These are phyloP conservation scores for Myiotriccus ornatus DNA, from an alignment of 2,797 vertebrate genomes.

Conservation along the genomic window DNA sequence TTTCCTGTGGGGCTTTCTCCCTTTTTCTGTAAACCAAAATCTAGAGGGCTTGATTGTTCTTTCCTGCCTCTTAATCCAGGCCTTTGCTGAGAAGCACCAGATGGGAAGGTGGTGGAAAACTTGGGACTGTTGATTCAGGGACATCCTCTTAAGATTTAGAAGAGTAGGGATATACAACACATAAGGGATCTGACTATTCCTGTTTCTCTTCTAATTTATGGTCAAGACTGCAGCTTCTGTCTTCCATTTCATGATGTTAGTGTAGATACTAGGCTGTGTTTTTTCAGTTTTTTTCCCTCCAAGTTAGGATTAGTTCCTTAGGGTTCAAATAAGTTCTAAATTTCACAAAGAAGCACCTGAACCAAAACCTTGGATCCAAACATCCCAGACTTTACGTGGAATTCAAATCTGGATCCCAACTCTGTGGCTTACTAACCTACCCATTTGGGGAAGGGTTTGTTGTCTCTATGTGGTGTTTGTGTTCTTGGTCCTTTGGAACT, in stretches of 20 bases:
- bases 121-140: constrained; percentile 30
- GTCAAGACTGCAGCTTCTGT: constrained; percentile 66
- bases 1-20: constrained; percentile 3
- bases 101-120: not conserved
- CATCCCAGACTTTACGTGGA: constrained; percentile 41
- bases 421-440: constrained; percentile 62
- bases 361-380: constrained; percentile 63
- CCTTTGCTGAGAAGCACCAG: constrained; percentile 57
- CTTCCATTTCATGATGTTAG: constrained; percentile 62
- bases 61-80: constrained; percentile 57
- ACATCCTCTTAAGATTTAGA: constrained; percentile 14
- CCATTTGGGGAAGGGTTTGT: constrained; percentile 32
- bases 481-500: constrained; percentile 65
- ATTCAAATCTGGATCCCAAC: constrained; percentile 55
- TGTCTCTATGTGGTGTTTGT: constrained; percentile 56
- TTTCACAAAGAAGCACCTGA: constrained; percentile 64
- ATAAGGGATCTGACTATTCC: constrained; percentile 35
- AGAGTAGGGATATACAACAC: not conserved
- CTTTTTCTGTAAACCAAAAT: constrained; percentile 27
- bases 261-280: constrained; percentile 40
- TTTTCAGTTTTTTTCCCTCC: constrained; percentile 34
- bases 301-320: constrained; percentile 44
- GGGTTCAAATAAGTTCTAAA: constrained; percentile 48
- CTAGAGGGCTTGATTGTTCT: constrained; percentile 60
- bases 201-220: constrained; percentile 31